phyloP scores from a whole-genome alignment of 2,888 invertebrate genomes.

The Cryptocephalus primarius region DNA sequence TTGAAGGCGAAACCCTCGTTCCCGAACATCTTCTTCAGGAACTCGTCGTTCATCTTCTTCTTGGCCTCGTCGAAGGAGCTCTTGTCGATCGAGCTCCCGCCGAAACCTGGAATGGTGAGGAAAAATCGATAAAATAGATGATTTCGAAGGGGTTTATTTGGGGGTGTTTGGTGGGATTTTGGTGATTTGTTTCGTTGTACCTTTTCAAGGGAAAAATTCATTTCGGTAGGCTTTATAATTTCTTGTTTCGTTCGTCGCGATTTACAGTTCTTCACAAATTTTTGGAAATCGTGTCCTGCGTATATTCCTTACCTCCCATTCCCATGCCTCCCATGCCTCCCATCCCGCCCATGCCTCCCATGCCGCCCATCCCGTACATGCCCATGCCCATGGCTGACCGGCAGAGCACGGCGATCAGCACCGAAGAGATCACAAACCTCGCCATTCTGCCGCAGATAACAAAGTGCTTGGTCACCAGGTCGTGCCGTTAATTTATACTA shows the following conservation, averaged over 20 bases:
- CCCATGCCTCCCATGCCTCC: constrained; percentile 10
- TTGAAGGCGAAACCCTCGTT: constrained; percentile 8
- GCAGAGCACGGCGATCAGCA: constrained; percentile 39
- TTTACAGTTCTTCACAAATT: too few species aligned
- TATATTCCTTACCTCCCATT: constrained; percentile 35
- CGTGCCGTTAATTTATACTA: constrained; percentile 6
- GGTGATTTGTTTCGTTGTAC: too few species aligned
- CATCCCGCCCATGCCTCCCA: constrained; percentile 6
- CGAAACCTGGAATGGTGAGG: neutral
- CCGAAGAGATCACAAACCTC: constrained; percentile 39
- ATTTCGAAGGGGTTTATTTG: too few species aligned
- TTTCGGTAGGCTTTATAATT: too few species aligned
- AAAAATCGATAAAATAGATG: too few species aligned
- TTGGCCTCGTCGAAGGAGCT: constrained; percentile 8
- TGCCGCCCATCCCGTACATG: constrained; percentile 15
- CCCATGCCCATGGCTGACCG: constrained; percentile 2
- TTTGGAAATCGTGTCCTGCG: too few species aligned
- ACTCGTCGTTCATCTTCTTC: constrained; percentile 10
- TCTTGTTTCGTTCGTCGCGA: too few species aligned
- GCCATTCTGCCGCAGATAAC: constrained; percentile 33
- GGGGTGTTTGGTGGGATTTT: too few species aligned
- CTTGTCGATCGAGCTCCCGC: constrained; percentile 7
- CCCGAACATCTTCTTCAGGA: constrained; percentile 10
- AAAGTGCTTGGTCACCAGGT: constrained; percentile 28
- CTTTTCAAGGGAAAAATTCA: too few species aligned